Base-by-base conservation (phyloP, 2,113 vertebrate species). In the Hylia prasina region DNA sequence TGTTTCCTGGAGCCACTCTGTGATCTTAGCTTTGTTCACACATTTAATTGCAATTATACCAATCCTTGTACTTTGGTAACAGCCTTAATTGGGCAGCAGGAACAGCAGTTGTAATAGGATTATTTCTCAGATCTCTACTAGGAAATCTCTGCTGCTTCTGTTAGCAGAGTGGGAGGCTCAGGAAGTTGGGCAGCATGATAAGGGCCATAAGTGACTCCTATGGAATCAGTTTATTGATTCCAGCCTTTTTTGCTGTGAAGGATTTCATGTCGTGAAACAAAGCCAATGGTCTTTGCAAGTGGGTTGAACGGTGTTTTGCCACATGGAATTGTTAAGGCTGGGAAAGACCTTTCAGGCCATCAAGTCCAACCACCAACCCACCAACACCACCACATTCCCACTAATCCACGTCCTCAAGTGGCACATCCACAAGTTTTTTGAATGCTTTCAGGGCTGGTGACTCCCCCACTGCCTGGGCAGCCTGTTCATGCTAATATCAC, bases 61-160 rank as follows among this genome's bases (percentile, higher is more conserved):
- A 48, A 42, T 80, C 33, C 60, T 39, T 79, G 86, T 87, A 42
- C 63, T 75, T 61, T 56, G 58, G 87, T 96, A 95, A 56, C 56
- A 58, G 58, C 58, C 44, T 77, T 96, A 94, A 96, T 91, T 94
- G 54, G 35, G 45, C 65, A 91, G 28, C 72, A 89, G 82, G 35
- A 85, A 18, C 76, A 76, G 48, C 80, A 92, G 30, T 33, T 87
- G 15, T 68, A 84, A 50, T 3, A 35, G 40, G 78, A 90, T 86
- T 89, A 81, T 87, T 76, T 48, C 82, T 87, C 48, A 95, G 37
- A 58, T 70, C 27, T 48, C 25, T 73, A 13, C 18, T 5, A 73
- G 54, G 61, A 82, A 95, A 85, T 57, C 57, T 42, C 30, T 71
- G 11, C 61, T 81, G 40, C 51, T 18, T 58, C 92, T 92, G 51